phyloP scores from a whole-genome alignment of 2,113 vertebrate species.

The Cyrtonyx montezumae region DNA sequence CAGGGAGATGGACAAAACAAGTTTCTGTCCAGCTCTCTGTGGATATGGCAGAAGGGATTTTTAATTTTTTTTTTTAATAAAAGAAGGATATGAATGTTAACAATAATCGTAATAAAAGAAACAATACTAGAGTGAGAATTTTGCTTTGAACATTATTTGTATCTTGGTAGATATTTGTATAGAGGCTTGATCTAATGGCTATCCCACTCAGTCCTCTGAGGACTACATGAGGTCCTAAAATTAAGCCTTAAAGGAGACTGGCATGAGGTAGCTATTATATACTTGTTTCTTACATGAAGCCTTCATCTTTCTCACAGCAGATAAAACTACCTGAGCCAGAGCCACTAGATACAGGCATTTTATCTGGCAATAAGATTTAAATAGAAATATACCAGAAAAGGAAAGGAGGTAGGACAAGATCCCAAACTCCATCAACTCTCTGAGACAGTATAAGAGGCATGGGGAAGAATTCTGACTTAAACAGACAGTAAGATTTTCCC shows the following conservation, averaged over 20 bases:
- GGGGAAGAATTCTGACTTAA: background rate
- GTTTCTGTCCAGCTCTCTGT: background rate
- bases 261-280: background rate
- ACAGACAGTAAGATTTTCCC: background rate
- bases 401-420: constrained; percentile 20
- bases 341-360: background rate
- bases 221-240: background rate
- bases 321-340: background rate
- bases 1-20: background rate
- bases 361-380: background rate
- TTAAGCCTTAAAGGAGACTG: background rate
- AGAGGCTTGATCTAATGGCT: background rate
- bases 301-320: background rate
- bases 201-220: background rate
- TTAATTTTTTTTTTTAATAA: background rate
- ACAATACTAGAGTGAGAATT: background rate
- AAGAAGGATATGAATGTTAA: background rate
- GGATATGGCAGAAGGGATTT: fast-evolving
- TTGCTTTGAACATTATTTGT: background rate
- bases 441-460: background rate
- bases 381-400: constrained; percentile 23
- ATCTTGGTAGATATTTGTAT: background rate
- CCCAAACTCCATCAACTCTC: background rate
- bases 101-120: background rate
- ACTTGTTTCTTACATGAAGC: background rate